Base-by-base conservation (phyloP, 2,113 vertebrate genomes). In the Nycticebus coucang region DNA sequence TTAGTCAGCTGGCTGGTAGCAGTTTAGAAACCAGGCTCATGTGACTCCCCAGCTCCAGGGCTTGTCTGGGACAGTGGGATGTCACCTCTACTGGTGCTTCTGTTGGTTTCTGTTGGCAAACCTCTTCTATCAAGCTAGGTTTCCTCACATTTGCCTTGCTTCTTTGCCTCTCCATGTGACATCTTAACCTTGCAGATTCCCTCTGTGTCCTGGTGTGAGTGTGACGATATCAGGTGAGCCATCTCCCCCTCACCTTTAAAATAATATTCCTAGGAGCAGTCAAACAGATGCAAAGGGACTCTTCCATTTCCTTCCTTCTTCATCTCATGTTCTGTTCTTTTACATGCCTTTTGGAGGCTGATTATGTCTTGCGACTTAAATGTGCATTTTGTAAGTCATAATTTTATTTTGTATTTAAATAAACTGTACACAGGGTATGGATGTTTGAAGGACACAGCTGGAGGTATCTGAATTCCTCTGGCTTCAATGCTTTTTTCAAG, bases 351-450 rank as follows among this genome's bases (percentile, higher is more conserved):
- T 94, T 96, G 95, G 94, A 93, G 87, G 53, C 96, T 97, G 93
- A 59, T 95, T 95, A 1, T 97, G 26, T 95, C 83, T 97, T 91
- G 89, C 97, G 97, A 98, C 93, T 91, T 97, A 97, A 97, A 97
- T 96, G 87, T 77, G 95, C 95, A 96, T 98, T 98, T 98, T 98
- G 95, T 98, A 98, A 98, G 96, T 97, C 94, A 72, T 96, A 96
- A 97, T 97, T 98, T 96, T 96, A 78, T 97, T 97, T 96, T 97
- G 94, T 98, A 83, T 98, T 98, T 97, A 98, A 98, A 97, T 97
- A 96, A 98, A 97, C 97, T 55, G n/a, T 91, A 97, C 97, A 95
- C 83, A 53, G 96, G 0, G 53, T 84, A 35, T 94, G 97, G 96
- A 96, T 98, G 97, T 97, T 96, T 98, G 97, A 97, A 94, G 91